Conservation (phyloP, 1,140 invertebrate genomes). For the Zaprionus davidi region DNA sequence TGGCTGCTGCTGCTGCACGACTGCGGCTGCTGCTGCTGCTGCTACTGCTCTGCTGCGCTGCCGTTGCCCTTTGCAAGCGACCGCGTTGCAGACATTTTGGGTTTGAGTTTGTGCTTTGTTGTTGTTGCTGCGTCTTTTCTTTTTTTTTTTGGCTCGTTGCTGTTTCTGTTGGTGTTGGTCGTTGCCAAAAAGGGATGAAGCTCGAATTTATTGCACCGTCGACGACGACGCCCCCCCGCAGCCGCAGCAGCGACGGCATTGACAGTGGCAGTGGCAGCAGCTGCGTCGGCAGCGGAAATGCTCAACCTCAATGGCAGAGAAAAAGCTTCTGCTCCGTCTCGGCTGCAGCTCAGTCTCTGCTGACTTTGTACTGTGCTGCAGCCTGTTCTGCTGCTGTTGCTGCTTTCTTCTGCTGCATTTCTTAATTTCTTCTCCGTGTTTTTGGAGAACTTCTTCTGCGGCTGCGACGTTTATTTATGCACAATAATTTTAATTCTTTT, state of each 20-base stretch:
- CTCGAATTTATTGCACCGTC: slow-evolving; percentile 71
- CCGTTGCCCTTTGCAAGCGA: slow-evolving; percentile 59
- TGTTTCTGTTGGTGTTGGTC: slow-evolving; percentile 55
- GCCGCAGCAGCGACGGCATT: slow-evolving; percentile 16
- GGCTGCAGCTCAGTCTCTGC: slow-evolving; percentile 3
- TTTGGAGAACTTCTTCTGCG: slow-evolving; percentile 27
- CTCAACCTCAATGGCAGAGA: slow-evolving; percentile 2
- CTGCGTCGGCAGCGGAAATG: slow-evolving; percentile 24
- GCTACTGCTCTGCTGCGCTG: slow-evolving; percentile 21
- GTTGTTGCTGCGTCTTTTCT: slow-evolving; percentile 25
- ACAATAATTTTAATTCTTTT: slow-evolving; percentile 51
- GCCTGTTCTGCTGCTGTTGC: not conserved
- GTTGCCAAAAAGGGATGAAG: slow-evolving; percentile 70
- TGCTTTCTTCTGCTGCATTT: slow-evolving; percentile 36
- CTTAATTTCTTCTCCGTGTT: slow-evolving; percentile 26
- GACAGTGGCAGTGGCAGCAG: slow-evolving; percentile 24
- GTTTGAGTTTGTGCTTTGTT: slow-evolving; percentile 59
- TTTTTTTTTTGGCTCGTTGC: slow-evolving; percentile 44
- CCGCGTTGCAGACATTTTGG: slow-evolving; percentile 70
- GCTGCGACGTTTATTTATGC: slow-evolving; percentile 53
- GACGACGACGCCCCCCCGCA: slow-evolving; percentile 20
- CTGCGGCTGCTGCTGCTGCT: slow-evolving; percentile 5
- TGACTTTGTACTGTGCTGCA: not conserved
- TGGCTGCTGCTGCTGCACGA: slow-evolving; percentile 26
- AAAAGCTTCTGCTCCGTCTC: not conserved